Evolutionary conservation across 2,113 vertebrate species (phyloP).

Genomic region (Pungitius pungitius): DNA sequence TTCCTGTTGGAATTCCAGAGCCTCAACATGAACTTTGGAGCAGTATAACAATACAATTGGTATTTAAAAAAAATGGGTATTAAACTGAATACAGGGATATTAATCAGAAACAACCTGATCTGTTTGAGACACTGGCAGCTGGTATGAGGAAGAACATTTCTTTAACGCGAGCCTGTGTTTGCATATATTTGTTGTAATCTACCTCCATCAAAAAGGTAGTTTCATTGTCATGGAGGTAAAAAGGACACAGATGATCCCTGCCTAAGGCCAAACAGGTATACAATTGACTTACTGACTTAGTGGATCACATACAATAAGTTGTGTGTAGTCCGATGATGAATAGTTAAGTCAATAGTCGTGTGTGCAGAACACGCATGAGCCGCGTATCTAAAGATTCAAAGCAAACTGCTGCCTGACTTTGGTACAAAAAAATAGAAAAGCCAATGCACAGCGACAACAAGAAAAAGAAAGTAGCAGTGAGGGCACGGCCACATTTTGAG

Average conservation of each 20-base stretch:
- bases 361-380: background rate
- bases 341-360: background rate
- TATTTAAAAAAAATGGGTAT: background rate
- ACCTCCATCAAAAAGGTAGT: constrained; percentile 9
- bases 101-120: background rate
- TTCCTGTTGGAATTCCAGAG: constrained; percentile 1
- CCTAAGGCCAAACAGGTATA: background rate
- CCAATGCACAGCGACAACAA: background rate
- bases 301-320: background rate
- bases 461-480: background rate
- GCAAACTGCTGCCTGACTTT: too few relatives aligned
- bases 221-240: background rate
- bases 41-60: background rate
- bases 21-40: constrained; percentile 5
- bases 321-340: background rate
- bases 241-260: background rate
- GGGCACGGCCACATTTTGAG: background rate
- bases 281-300: background rate
- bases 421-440: background rate
- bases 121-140: constrained; percentile 18
- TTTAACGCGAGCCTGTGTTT: constrained; percentile 6
- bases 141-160: too few relatives aligned
- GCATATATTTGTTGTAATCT: constrained; percentile 11
- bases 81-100: background rate
- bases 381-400: too few relatives aligned